These are phyloP conservation scores for Heliconius hortense DNA, from an alignment of 2,888 invertebrate genomes.

Conservation along the genomic window DNA sequence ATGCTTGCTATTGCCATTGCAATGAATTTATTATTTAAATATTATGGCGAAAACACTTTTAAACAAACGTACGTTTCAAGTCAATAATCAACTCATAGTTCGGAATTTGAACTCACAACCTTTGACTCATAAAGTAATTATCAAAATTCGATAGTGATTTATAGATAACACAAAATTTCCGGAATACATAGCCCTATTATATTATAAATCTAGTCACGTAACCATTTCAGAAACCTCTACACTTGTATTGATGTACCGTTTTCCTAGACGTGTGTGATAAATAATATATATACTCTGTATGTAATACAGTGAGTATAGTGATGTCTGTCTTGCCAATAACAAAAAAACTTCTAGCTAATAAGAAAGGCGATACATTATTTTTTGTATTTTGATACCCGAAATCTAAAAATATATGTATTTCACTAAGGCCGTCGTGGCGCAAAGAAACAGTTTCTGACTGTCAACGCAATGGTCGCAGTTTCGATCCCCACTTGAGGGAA, in stretches of 20 bases:
- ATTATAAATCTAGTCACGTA: constrained; percentile 1
- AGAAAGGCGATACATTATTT: too few relatives aligned
- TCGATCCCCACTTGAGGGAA: too few relatives aligned
- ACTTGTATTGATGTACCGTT: background rate
- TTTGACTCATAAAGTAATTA: background rate
- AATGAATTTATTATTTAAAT: too few relatives aligned
- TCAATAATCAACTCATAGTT: background rate
- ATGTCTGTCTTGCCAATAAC: background rate
- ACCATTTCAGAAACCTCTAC: background rate
- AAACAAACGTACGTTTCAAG: background rate
- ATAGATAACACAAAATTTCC: background rate
- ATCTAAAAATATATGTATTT: too few relatives aligned
- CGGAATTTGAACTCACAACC: background rate
- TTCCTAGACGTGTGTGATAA: background rate
- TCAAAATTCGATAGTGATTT: background rate
- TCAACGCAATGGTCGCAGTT: too few relatives aligned
- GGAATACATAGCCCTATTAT: background rate
- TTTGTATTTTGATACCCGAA: too few relatives aligned
- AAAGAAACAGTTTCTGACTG: too few relatives aligned
- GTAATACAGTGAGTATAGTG: background rate
- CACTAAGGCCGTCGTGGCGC: too few relatives aligned
- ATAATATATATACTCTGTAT: background rate
- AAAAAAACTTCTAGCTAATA: too few relatives aligned
- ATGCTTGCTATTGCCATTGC: too few relatives aligned
- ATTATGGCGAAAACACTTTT: background rate